Evolutionary conservation across 1,140 invertebrate species (phyloP).

Genomic region (Macrobrachium rosenbergii): DNA sequence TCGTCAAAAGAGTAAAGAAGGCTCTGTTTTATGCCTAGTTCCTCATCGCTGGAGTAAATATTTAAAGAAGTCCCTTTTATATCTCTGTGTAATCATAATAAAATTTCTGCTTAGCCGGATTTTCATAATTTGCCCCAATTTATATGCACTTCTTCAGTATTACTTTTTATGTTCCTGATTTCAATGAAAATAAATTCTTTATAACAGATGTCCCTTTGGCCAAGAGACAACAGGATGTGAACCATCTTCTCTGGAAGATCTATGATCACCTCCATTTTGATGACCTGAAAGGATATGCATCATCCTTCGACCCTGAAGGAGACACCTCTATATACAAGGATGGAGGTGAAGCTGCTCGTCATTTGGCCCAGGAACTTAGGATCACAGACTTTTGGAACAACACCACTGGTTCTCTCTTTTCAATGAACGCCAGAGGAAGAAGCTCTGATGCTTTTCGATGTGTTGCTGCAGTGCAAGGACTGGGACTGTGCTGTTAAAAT

Average conservation of each 20-base stretch:
- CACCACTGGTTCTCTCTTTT: slow-evolving; percentile 57
- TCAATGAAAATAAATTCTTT: no score
- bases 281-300: background rate
- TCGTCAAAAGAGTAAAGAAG: no score
- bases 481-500: slow-evolving; percentile 32
- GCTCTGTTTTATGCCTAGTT: no score
- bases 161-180: no score
- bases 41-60: no score
- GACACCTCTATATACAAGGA: slow-evolving; percentile 16
- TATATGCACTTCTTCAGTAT: no score
- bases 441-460: slow-evolving; percentile 41
- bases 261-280: slow-evolving; percentile 34
- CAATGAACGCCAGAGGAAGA: slow-evolving; percentile 39
- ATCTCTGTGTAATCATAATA: no score
- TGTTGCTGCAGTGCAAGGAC: slow-evolving; percentile 22
- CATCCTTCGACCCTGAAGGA: slow-evolving; percentile 18
- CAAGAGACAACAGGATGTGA: slow-evolving; percentile 41
- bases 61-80: no score
- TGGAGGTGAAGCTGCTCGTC: background rate
- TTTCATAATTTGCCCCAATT: background rate
- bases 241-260: slow-evolving; percentile 30
- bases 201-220: slow-evolving; percentile 1
- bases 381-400: slow-evolving; percentile 31
- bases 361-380: slow-evolving; percentile 18
- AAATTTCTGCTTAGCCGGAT: no score